These are phyloP conservation scores for Whitmania pigra DNA, from an alignment of 1,140 invertebrate genomes.

Conservation along the genomic window DNA sequence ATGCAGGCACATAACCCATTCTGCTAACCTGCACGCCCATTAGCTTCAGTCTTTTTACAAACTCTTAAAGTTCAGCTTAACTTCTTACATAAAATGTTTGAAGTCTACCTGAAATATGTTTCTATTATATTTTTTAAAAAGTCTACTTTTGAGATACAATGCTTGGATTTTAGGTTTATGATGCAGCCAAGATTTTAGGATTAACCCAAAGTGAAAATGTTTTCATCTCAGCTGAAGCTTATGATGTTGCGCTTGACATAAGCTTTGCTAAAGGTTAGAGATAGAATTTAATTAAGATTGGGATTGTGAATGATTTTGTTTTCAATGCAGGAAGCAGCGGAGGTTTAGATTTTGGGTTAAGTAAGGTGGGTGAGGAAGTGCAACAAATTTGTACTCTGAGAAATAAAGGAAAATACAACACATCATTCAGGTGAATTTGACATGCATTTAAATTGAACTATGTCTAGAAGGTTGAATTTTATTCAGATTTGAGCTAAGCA, in stretches of 20 bases:
- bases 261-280: constrained; percentile 41
- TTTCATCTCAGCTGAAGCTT: constrained; percentile 40
- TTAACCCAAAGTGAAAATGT: constrained; percentile 36
- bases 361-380: constrained; percentile 39
- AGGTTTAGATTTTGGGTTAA: constrained; percentile 41
- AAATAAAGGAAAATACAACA: constrained; percentile 45
- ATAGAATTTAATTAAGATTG: not conserved
- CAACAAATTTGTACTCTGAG: constrained; percentile 41
- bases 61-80: too few species aligned
- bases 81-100: too few species aligned
- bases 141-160: too few species aligned
- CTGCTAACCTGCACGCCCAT: too few species aligned
- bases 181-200: constrained; percentile 39
- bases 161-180: constrained; percentile 32
- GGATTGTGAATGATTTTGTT: not conserved
- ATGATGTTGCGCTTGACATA: constrained; percentile 44
- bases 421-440: constrained; percentile 37
- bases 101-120: too few species aligned
- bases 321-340: constrained; percentile 37
- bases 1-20: too few species aligned
- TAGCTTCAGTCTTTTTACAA: too few species aligned
- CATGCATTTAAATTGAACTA: not conserved
- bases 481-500: not conserved
- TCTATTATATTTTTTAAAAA: too few species aligned
- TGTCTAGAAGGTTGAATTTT: not conserved